Conservation (phyloP, 1,140 invertebrate species). For the Mizuhopecten yessoensis region DNA sequence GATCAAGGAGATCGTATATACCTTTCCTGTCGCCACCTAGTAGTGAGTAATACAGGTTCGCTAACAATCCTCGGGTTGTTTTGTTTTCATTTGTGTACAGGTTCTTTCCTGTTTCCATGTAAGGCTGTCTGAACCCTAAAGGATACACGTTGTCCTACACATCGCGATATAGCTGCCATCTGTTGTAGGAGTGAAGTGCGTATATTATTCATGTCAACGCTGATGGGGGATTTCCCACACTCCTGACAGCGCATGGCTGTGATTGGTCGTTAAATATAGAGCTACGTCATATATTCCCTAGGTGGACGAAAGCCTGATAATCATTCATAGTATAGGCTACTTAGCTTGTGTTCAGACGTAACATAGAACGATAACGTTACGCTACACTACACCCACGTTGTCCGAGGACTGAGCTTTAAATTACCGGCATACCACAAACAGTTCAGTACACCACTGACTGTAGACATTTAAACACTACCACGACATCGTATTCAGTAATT, state of each 20-base stretch:
- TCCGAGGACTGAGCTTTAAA: not conserved
- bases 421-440: slow-evolving; percentile 20
- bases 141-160: not conserved
- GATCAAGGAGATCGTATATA: not conserved
- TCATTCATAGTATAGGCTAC: not conserved
- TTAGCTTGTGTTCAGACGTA: not conserved
- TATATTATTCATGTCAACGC: not conserved
- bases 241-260: not conserved
- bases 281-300: slow-evolving; percentile 21
- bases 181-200: not conserved
- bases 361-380: not conserved
- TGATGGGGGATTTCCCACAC: slow-evolving; percentile 10
- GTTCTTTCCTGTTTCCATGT: slow-evolving; percentile 29
- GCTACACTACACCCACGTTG: slow-evolving; percentile 22
- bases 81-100: slow-evolving; percentile 18
- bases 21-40: not conserved
- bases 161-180: not conserved
- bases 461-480: not conserved
- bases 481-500: not conserved
- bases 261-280: slow-evolving; percentile 17
- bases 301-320: not conserved
- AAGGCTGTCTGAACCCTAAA: not conserved
- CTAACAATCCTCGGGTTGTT: not conserved
- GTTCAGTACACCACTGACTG: not conserved
- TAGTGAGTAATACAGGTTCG: not conserved